phyloP scores from a whole-genome alignment of 1,140 invertebrate species.

The Drosophila nigrodunni region DNA sequence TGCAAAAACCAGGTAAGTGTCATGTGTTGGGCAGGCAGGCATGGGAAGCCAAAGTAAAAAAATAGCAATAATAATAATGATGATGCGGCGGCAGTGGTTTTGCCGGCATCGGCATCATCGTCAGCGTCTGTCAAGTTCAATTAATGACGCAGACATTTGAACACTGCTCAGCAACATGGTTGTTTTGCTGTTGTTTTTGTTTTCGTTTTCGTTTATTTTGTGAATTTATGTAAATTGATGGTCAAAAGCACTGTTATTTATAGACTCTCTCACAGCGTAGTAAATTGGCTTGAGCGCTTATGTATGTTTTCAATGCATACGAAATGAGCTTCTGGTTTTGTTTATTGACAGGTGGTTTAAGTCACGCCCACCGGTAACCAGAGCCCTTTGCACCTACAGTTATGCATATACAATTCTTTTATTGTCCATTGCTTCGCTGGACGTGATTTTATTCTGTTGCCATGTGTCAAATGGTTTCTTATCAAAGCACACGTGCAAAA shows the following conservation, averaged over 20 bases:
- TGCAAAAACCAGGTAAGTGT: constrained; percentile 81
- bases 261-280: constrained; percentile 14
- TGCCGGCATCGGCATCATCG: constrained; percentile 12
- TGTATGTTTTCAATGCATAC: constrained; percentile 42
- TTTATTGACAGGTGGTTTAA: constrained; percentile 56
- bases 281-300: constrained; percentile 6
- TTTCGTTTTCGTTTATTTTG: not conserved
- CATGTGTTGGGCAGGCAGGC: constrained; percentile 1
- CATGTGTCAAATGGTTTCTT: constrained; percentile 22
- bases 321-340: constrained; percentile 49
- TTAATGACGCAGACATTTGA: constrained; percentile 41
- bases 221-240: constrained; percentile 29
- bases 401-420: constrained; percentile 32
- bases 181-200: no score
- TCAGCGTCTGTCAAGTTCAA: constrained; percentile 41
- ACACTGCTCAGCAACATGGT: not conserved
- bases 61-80: not conserved
- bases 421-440: not conserved
- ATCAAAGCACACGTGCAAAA: constrained; percentile 41
- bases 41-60: constrained; percentile 51
- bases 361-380: constrained; percentile 33
- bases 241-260: constrained; percentile 43
- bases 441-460: constrained; percentile 20
- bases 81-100: constrained; percentile 14
- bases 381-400: constrained; percentile 39